phyloP scores from a whole-genome alignment of 2,888 invertebrate genomes.

The Trachelus troglodyta region DNA sequence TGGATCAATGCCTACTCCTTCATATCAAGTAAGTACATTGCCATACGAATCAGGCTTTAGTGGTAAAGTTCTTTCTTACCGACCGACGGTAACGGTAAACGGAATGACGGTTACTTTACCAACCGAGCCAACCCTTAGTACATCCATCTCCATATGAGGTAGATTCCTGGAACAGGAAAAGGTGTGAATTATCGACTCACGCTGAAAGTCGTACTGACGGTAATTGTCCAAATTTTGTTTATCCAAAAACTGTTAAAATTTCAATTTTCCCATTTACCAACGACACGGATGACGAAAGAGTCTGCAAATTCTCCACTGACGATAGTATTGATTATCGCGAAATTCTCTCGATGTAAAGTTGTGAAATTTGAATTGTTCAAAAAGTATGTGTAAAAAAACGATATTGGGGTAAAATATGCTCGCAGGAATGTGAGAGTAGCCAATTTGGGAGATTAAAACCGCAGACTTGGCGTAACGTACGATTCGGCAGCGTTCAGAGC shows the following conservation, averaged over 20 bases:
- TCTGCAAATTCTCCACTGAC: not conserved
- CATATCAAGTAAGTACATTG: constrained; percentile 74
- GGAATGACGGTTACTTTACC: not conserved
- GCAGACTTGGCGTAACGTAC: not conserved
- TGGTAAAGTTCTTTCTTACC: constrained; percentile 3
- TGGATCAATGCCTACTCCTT: constrained; percentile 78
- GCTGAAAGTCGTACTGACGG: not conserved
- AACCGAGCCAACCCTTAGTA: not conserved
- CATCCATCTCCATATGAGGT: not conserved
- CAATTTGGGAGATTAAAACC: not conserved
- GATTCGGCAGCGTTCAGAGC: not conserved
- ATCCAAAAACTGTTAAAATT: not conserved
- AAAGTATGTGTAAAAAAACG: not conserved
- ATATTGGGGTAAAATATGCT: not conserved
- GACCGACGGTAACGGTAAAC: not conserved
- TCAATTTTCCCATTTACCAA: not conserved
- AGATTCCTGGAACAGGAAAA: not conserved
- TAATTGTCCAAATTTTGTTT: not conserved
- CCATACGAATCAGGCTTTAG: not conserved
- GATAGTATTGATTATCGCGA: not conserved
- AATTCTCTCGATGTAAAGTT: not conserved
- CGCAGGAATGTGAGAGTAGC: not conserved
- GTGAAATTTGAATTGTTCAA: not conserved
- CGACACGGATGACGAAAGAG: not conserved
- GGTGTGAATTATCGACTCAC: not conserved